Conservation (phyloP, 2,888 invertebrate species). For the Hemistola chrysoprasaria region DNA sequence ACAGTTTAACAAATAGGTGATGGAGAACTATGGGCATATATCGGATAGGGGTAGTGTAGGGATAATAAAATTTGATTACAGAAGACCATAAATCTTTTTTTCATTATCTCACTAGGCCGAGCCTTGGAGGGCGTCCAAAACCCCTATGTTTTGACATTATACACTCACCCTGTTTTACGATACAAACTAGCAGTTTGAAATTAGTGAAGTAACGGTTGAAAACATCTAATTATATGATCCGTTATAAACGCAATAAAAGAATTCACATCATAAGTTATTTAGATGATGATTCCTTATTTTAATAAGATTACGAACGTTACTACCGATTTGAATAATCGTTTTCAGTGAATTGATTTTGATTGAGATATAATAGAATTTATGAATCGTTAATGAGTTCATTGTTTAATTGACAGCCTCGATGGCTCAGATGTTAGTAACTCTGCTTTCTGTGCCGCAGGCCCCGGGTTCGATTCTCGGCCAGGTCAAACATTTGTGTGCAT, state of each 20-base stretch:
- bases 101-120: slow-evolving; percentile 70
- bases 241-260: slow-evolving; percentile 52
- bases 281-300: slow-evolving; percentile 40
- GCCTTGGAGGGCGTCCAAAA: slow-evolving; percentile 56
- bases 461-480: too few species aligned
- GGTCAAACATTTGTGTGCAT: too few species aligned
- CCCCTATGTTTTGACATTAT: slow-evolving; percentile 80
- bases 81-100: slow-evolving; percentile 80
- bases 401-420: too few species aligned
- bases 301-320: slow-evolving; percentile 34
- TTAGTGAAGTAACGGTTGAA: too few species aligned
- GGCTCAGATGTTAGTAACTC: too few species aligned
- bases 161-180: slow-evolving; percentile 72
- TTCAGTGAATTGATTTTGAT: slow-evolving; percentile 6
- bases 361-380: slow-evolving; percentile 4
- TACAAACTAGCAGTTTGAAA: slow-evolving; percentile 64
- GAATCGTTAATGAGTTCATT: background rate
- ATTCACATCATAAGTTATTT: slow-evolving; percentile 43
- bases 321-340: slow-evolving; percentile 14
- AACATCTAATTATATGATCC: too few species aligned
- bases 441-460: too few species aligned
- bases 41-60: slow-evolving; percentile 56
- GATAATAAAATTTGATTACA: slow-evolving; percentile 79
- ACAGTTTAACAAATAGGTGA: slow-evolving; percentile 52
- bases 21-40: slow-evolving; percentile 49